Evolutionary conservation across 2,888 invertebrate species (phyloP).

Genomic region (Lasioglossum calceatum): DNA sequence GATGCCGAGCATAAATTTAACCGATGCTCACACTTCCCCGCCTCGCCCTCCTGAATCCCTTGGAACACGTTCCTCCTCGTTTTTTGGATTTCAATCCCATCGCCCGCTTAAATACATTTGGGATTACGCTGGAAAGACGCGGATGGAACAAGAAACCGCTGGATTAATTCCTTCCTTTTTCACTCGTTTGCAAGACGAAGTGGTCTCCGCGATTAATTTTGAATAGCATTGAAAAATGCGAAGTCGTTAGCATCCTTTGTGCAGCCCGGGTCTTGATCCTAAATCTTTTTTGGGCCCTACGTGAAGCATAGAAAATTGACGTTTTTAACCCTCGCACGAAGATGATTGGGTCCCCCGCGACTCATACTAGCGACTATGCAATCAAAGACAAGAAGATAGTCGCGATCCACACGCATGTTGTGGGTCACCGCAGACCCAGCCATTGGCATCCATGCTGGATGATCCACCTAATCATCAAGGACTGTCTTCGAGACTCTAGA

Average conservation of each 20-base stretch:
- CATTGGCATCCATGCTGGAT: background rate
- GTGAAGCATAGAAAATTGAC: background rate
- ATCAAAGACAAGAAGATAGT: background rate
- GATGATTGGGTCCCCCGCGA: too few relatives aligned
- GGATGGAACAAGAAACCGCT: constrained; percentile 20
- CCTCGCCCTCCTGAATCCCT: constrained; percentile 46
- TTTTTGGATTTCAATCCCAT: constrained; percentile 65
- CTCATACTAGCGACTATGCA: too few relatives aligned
- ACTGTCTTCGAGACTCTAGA: background rate
- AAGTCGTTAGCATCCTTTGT: background rate
- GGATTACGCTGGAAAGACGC: constrained; percentile 45
- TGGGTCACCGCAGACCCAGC: too few relatives aligned
- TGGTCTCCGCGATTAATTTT: background rate
- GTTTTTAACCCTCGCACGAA: background rate
- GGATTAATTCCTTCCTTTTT: constrained; percentile 14
- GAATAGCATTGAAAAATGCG: too few relatives aligned
- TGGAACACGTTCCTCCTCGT: constrained; percentile 49
- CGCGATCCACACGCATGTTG: too few relatives aligned
- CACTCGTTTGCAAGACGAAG: background rate
- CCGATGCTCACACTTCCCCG: constrained; percentile 67
- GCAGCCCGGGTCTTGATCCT: background rate
- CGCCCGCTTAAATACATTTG: constrained; percentile 61
- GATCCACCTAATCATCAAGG: background rate
- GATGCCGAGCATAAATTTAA: constrained; percentile 80
- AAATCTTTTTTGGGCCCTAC: background rate